A percentile compares a stretch with the other conserved stretches of the same genome.
Evolutionary conservation across 1,140 invertebrate genomes (phyloP).

Genomic region (Papilio glaucus): DNA sequence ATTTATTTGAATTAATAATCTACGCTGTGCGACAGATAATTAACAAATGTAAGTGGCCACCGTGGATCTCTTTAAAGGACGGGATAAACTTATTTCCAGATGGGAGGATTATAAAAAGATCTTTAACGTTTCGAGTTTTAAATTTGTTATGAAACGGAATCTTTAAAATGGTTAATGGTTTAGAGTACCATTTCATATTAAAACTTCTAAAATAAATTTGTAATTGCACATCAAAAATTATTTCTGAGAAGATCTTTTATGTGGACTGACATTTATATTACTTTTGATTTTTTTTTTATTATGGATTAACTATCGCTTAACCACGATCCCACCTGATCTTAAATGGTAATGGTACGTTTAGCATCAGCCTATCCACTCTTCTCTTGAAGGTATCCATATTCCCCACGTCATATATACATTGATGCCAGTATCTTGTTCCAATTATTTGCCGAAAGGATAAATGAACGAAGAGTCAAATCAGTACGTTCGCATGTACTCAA

Average conservation of each 20-base stretch:
- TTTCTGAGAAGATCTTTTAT: not conserved
- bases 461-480: no score
- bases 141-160: not conserved
- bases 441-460: no score
- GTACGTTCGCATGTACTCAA: no score
- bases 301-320: no score
- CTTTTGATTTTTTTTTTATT: no score
- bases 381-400: no score
- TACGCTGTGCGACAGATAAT: not conserved
- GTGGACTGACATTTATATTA: no score
- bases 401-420: no score
- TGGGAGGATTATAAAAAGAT: slow-evolving; percentile 23
- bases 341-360: no score
- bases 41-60: not conserved
- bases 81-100: slow-evolving; percentile 24
- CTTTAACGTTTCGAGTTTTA: not conserved
- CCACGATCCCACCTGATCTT: no score
- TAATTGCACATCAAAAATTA: not conserved
- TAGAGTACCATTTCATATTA: not conserved
- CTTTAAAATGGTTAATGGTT: not conserved
- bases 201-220: not conserved
- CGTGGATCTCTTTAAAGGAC: slow-evolving; percentile 12
- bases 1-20: not conserved
- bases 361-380: no score
- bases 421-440: no score